A percentile compares a stretch with the other conserved stretches of the same genome.
phyloP scores from a whole-genome alignment of 1,140 invertebrate genomes.

The Cyclina sinensis region DNA sequence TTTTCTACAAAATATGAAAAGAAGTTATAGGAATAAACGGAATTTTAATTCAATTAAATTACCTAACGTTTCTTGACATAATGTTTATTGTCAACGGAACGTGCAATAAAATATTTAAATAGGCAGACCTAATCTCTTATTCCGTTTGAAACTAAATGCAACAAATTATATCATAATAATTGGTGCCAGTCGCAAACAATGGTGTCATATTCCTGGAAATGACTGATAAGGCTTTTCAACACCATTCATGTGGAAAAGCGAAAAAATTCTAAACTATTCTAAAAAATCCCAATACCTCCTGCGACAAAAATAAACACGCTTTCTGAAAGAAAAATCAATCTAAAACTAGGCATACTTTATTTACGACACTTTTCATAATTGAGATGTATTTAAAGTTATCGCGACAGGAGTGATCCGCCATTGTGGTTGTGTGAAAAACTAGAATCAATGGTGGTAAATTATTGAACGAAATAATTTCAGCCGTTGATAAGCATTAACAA shows the following conservation, averaged over 20 bases:
- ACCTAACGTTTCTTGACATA: too few species aligned
- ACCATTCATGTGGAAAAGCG: constrained; percentile 59
- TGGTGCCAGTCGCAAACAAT: not conserved
- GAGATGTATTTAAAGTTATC: constrained; percentile 64
- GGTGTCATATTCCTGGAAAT: constrained; percentile 49
- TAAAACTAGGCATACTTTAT: constrained; percentile 43
- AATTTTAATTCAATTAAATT: too few species aligned
- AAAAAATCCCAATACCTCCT: constrained; percentile 21
- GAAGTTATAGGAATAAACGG: too few species aligned
- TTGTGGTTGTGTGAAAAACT: constrained; percentile 66
- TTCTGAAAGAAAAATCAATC: constrained; percentile 59
- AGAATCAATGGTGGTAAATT: constrained; percentile 59
- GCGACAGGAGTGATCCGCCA: constrained; percentile 56
- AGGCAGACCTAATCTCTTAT: constrained; percentile 42
- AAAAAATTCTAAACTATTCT: constrained; percentile 35
- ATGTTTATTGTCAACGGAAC: not conserved
- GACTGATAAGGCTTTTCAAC: constrained; percentile 56
- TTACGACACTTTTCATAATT: constrained; percentile 65
- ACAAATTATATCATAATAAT: constrained; percentile 50
- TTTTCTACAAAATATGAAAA: too few species aligned
- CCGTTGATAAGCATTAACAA: constrained; percentile 38
- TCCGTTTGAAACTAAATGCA: constrained; percentile 58
- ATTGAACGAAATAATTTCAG: constrained; percentile 59
- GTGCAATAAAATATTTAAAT: constrained; percentile 1
- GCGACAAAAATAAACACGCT: constrained; percentile 44